A percentile compares a stretch with the other conserved stretches of the same genome.
Evolutionary conservation across 1,140 invertebrate genomes (phyloP).

Genomic region (Drosophila erecta): DNA sequence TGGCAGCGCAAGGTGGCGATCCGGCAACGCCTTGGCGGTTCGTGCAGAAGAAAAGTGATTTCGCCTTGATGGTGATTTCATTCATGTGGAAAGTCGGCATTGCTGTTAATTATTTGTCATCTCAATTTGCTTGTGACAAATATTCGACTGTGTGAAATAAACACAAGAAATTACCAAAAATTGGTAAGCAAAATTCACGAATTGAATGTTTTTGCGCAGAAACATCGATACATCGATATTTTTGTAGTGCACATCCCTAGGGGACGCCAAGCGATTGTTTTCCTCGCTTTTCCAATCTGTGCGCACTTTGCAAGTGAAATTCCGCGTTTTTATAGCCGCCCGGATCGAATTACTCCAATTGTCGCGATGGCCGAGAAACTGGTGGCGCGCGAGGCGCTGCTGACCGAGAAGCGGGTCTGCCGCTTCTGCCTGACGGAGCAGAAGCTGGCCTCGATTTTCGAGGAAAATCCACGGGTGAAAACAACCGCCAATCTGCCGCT

Average conservation of each 20-base stretch:
- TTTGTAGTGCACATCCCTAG: neutral
- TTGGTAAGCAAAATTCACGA: neutral
- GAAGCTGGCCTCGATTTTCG: constrained; percentile 88
- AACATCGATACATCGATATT: neutral
- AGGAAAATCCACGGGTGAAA: constrained; percentile 86
- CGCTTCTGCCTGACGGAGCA: constrained; percentile 89
- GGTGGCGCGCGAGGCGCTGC: constrained; percentile 49
- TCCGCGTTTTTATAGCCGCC: neutral
- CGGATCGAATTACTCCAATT: neutral
- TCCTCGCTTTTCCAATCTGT: constrained; percentile 6
- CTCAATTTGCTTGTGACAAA: too few species aligned
- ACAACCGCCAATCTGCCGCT: constrained; percentile 88
- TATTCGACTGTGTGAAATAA: too few species aligned
- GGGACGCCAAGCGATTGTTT: constrained; percentile 29
- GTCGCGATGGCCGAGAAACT: constrained; percentile 44
- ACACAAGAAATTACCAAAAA: too few species aligned
- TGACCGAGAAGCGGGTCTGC: constrained; percentile 87
- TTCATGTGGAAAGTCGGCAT: too few species aligned
- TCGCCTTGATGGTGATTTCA: too few species aligned
- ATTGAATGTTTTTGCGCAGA: neutral
- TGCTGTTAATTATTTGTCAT: too few species aligned
- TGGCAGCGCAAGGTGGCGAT: constrained; percentile 3
- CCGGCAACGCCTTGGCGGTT: constrained; percentile 22
- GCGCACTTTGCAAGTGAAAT: neutral
- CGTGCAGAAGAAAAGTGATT: constrained; percentile 36